These are phyloP conservation scores for Salvator merianae DNA, from an alignment of 2,113 vertebrate genomes.

Conservation along the genomic window DNA sequence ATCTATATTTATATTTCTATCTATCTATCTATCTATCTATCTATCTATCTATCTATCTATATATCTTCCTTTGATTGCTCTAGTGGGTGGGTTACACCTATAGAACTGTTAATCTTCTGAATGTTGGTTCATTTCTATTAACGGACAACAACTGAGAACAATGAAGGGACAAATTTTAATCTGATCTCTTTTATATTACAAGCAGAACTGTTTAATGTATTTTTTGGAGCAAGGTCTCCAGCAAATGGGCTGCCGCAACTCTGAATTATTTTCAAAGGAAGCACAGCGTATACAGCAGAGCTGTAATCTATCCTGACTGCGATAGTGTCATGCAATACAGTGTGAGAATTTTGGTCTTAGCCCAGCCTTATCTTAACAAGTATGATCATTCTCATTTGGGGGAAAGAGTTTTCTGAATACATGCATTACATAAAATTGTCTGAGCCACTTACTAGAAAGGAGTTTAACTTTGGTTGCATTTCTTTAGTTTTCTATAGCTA, in stretches of 20 bases:
- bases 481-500: neutral
- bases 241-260: constrained; percentile 23
- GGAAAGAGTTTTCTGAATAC: constrained; percentile 8
- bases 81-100: neutral
- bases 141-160: neutral
- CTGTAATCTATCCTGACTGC: constrained; percentile 17
- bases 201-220: constrained; percentile 4
- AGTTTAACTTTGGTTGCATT: neutral
- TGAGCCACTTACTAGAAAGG: neutral
- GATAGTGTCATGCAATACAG: constrained; percentile 25
- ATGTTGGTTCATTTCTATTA: neutral
- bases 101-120: neutral
- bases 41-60: too few relatives aligned
- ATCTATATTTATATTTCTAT: too few relatives aligned
- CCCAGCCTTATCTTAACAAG: constrained; percentile 21
- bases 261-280: constrained; percentile 20
- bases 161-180: neutral
- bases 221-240: constrained; percentile 12
- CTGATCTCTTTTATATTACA: constrained; percentile 9
- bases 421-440: constrained; percentile 19
- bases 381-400: constrained; percentile 25
- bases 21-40: too few relatives aligned
- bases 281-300: neutral
- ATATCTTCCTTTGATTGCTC: neutral
- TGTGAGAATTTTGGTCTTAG: constrained; percentile 13